Base-by-base conservation (phyloP, 2,113 vertebrate species). In the Psittacus erithacus region DNA sequence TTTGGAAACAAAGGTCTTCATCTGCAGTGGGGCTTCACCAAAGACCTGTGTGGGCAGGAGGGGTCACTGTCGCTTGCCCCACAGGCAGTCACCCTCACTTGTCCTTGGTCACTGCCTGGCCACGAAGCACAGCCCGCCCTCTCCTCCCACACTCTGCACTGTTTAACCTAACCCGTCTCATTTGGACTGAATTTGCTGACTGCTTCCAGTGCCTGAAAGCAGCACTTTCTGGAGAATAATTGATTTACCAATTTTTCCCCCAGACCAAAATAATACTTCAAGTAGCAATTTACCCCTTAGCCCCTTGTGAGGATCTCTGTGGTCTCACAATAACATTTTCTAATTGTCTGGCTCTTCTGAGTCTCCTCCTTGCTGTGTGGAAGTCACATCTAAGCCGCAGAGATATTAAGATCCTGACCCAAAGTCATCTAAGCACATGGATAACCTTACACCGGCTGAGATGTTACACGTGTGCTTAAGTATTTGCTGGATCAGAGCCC, bases 401-500 rank as follows among this genome's bases (percentile, higher is more conserved):
- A 83, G 67, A 69, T 82, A 74, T 63, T 57, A 73, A 87, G 88
- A 91, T 87, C 57, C 86, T 82, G 81, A 91, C 92, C 84, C 86
- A 69, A 82, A 91, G 81, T 92, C 92, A 89, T 83, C 86, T 84
- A 92, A 91, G 93, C 84, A 85, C 92, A 92, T 77, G 91, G 93
- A 93, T 95, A 94, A 94, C 95, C 83, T 93, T 93, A 85, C 3
- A 0, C 86, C 0, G 39, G n/a, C 53, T 73, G 82, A 74, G 81
- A 74, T 85, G 86, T 91, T 92, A 95, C 86, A 94, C 33, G 46
- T 92, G 92, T 91, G 88, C 83, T 87, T 77, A 89, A 97, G 86
- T 53, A 93, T 96, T 97, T 93, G 77, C 83, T 95, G 96, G 96
- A 91, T 77, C 83, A 77, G 38, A 80, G 88, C 91, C 91, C 75